Percentiles rank a stretch among this genome's conserved stretches.
Evolutionary conservation across 2,797 vertebrate genomes (phyloP).

Genomic region (Lycodopsis pacificus): DNA sequence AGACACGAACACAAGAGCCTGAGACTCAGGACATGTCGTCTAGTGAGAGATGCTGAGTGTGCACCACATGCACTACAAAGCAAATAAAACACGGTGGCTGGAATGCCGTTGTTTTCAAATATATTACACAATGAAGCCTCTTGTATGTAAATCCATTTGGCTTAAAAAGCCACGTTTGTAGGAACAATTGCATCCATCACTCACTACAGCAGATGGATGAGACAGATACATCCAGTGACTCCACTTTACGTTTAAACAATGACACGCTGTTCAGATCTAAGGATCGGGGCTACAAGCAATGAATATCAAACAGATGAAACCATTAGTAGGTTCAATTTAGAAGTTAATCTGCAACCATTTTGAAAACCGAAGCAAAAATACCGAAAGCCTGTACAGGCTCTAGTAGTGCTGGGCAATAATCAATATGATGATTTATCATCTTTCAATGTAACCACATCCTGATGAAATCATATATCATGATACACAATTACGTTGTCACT

Average conservation of each 20-base stretch:
- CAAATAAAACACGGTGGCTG: neutral
- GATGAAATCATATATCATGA: neutral
- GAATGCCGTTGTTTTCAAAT: neutral
- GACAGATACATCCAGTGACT: constrained; percentile 23
- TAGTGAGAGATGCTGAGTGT: neutral
- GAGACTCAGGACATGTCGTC: constrained; percentile 7
- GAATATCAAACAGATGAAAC: constrained; percentile 27
- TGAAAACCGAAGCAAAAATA: neutral
- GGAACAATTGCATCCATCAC: neutral
- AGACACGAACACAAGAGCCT: neutral
- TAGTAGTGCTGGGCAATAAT: neutral
- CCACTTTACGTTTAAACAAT: constrained; percentile 23
- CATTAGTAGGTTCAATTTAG: neutral
- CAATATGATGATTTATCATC: neutral
- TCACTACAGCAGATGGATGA: constrained; percentile 2
- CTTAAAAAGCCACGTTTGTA: constrained; percentile 6
- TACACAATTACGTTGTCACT: neutral
- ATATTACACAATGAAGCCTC: neutral
- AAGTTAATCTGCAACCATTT: neutral
- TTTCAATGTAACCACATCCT: neutral
- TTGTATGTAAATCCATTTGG: neutral
- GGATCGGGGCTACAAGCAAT: constrained; percentile 13
- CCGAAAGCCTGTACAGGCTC: neutral
- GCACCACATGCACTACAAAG: neutral
- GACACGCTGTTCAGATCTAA: constrained; percentile 30